Evolutionary conservation across 2,113 vertebrate genomes (phyloP), one percentile per base, ranked within the genome.

Genomic region (Aspidoscelis tigris): DNA sequence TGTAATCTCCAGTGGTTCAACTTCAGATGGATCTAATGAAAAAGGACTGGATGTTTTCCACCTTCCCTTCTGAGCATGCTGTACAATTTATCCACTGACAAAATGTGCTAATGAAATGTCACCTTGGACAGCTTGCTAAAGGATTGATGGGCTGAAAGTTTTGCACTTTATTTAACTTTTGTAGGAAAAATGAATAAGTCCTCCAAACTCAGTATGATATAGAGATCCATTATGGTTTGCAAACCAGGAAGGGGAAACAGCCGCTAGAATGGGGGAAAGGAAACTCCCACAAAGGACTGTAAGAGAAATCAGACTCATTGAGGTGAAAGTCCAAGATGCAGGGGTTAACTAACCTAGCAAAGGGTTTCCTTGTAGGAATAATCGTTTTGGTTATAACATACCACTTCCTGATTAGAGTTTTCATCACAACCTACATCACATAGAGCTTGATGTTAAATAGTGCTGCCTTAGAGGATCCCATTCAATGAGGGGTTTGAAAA

Each of bases 41-140:
- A 97, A 97, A 96, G 89, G 96, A 96, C 95, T 95, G 91, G 90
- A 94, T 96, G 94, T 95, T 96, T 96, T 96, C 95, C 91, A 95
- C 93, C 92, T 96, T 95, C 92, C 91, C 90, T 96, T 95, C 92
- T 89, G 93, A 92, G 89, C 92, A 91, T 93, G 94, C 94, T 93
- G 92, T 93, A 97, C 95, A 4, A 97, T 97, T 97, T 97, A 97
- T 97, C 96, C 96, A 97, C 96, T 97, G 97, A 98, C 97, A 97
- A 97, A 98, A 96, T 95, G 95, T 92, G 88, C 97, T 98, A 98
- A 99, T 98, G 97, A 98, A 97, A 98, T 97, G 97, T 98, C 97
- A 97, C 95, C 96, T 97, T 95, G 91, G 96, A 97, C 96, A 97
- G 96, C 95, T 95, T 96, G 94, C 92, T 85, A 93, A 94, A 97